Evolutionary conservation across 2,113 vertebrate genomes (phyloP).

Genomic region (Monopterus albus): DNA sequence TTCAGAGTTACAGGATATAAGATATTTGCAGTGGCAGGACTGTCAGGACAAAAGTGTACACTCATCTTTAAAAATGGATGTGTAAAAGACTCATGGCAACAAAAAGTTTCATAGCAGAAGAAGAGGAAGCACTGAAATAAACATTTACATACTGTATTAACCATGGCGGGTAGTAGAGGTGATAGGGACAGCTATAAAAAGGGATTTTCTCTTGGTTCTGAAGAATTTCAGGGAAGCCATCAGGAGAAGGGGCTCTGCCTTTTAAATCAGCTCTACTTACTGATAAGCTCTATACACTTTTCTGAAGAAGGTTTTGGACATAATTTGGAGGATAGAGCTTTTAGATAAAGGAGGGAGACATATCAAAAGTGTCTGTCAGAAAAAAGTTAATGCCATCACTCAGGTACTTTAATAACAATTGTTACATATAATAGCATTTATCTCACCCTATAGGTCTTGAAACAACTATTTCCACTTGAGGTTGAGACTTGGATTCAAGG

Average conservation of each 20-base stretch:
- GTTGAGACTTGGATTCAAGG: constrained; percentile 98
- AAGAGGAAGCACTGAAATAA: constrained; percentile 15
- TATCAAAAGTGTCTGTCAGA: constrained; percentile 62
- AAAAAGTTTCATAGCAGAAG: constrained; percentile 10
- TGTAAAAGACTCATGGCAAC: constrained; percentile 7
- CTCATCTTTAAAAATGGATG: constrained; percentile 42
- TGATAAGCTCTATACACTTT: constrained; percentile 89
- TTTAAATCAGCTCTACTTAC: constrained; percentile 82
- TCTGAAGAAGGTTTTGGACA: constrained; percentile 90
- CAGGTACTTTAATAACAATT: neutral
- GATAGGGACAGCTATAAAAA: constrained; percentile 17
- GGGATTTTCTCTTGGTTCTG: constrained; percentile 9
- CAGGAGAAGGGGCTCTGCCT: constrained; percentile 38
- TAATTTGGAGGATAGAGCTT: constrained; percentile 86
- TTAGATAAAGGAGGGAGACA: constrained; percentile 75
- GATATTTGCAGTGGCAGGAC: neutral
- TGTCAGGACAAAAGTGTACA: constrained; percentile 4
- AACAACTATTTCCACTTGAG: constrained; percentile 99
- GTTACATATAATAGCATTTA: neutral
- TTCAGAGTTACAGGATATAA: neutral
- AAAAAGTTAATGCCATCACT: neutral
- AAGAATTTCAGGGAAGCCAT: constrained; percentile 40
- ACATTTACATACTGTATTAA: constrained; percentile 9
- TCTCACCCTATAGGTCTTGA: constrained; percentile 98
- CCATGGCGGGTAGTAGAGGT: constrained; percentile 19